phyloP scores from a whole-genome alignment of 1,140 invertebrate genomes.

The Cepaea nemoralis region DNA sequence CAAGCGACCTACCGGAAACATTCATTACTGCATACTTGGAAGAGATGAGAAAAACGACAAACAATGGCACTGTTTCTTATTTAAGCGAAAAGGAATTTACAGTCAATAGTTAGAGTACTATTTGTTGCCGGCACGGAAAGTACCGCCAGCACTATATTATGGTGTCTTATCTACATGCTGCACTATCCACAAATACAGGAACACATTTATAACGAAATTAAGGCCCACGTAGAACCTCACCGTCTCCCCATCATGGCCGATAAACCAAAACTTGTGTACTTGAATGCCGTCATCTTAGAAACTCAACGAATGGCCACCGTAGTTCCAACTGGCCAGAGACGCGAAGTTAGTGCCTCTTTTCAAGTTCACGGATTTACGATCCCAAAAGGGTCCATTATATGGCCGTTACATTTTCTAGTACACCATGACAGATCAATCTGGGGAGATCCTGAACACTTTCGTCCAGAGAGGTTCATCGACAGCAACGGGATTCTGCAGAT shows the following conservation, averaged over 20 bases:
- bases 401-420: conserved; percentile 57
- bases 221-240: conserved; percentile 66
- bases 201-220: conserved; percentile 80
- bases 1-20: background rate
- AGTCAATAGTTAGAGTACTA: conserved; percentile 76
- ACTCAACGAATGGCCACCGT: conserved; percentile 39
- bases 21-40: background rate
- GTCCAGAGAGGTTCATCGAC: conserved; percentile 68
- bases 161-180: conserved; percentile 89
- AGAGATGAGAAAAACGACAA: background rate
- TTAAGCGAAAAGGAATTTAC: background rate
- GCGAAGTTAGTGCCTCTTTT: conserved; percentile 38
- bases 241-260: conserved; percentile 38
- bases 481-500: background rate
- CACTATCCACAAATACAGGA: conserved; percentile 78
- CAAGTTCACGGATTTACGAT: conserved; percentile 63
- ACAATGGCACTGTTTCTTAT: background rate
- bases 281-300: conserved; percentile 51
- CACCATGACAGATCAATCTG: conserved; percentile 72
- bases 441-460: conserved; percentile 80
- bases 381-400: conserved; percentile 53
- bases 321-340: conserved; percentile 44
- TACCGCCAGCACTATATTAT: conserved; percentile 84
- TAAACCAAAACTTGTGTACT: conserved; percentile 39
- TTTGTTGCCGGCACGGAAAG: conserved; percentile 92